Evolutionary conservation across 2,113 vertebrate genomes (phyloP).

Genomic region (Hystrix brachyura): DNA sequence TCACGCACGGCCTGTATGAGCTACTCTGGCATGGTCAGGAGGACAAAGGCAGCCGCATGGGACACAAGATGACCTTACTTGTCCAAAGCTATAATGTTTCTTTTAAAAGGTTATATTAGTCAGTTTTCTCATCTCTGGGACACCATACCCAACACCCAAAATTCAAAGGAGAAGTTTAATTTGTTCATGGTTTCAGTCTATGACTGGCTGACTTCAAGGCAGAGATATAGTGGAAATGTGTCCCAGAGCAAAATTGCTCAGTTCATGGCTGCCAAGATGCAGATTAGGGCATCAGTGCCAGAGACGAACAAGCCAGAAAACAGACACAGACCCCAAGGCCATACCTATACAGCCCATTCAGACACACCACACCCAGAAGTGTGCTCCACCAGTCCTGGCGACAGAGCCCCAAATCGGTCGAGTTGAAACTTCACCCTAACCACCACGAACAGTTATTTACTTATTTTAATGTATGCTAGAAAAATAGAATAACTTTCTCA

Average conservation of each 20-base stretch:
- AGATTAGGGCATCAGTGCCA: neutral
- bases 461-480: conserved; percentile 16
- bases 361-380: neutral
- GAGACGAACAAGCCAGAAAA: neutral
- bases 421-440: too few species aligned
- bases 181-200: neutral
- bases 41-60: neutral
- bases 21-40: neutral
- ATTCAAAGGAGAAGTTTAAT: neutral
- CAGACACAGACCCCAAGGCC: neutral
- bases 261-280: neutral
- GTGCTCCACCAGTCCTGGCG: neutral
- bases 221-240: neutral
- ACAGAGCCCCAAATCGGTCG: neutral
- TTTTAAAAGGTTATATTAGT: neutral
- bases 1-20: neutral
- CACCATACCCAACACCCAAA: neutral
- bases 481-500: conserved; percentile 26
- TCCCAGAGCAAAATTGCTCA: neutral
- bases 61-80: neutral
- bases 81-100: neutral
- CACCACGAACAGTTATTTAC: neutral
- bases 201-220: neutral
- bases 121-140: neutral
- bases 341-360: neutral